phyloP scores from a whole-genome alignment of 2,113 vertebrate genomes.

The Grallaria varia region DNA sequence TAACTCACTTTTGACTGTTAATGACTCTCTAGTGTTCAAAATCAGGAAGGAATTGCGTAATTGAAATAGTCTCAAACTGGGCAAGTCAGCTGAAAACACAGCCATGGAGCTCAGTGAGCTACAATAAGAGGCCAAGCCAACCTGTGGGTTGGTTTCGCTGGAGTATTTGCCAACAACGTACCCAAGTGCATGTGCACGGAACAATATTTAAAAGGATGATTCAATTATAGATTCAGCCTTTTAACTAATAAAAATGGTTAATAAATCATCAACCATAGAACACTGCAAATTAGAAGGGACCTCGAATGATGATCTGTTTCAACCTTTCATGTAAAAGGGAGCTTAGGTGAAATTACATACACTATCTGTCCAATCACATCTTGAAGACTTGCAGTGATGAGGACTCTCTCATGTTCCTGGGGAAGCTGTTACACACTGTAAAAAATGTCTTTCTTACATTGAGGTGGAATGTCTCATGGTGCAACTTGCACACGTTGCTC shows the following conservation, averaged over 20 bases:
- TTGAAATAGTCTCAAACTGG: not conserved
- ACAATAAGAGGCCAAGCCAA: not conserved
- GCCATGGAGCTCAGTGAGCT: not conserved
- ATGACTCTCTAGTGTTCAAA: not conserved
- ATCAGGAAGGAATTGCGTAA: not conserved
- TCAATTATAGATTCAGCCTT: not conserved
- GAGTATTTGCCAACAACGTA: not conserved
- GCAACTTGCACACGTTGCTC: accelerated
- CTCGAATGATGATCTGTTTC: accelerated
- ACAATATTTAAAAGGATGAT: not conserved
- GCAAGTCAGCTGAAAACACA: not conserved
- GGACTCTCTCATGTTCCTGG: not conserved
- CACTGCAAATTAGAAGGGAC: not conserved
- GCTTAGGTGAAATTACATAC: not conserved
- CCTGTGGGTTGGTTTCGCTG: not conserved
- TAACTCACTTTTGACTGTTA: not conserved
- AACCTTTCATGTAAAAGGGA: not conserved
- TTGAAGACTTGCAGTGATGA: not conserved
- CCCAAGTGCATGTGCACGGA: accelerated
- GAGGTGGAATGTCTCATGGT: not conserved
- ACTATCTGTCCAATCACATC: not conserved
- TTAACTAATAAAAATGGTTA: not conserved
- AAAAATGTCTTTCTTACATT: not conserved
- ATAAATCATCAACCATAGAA: not conserved
- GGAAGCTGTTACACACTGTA: not conserved